These are phyloP conservation scores for Nycteola revayana DNA, from an alignment of 2,888 invertebrate genomes.

Conservation along the genomic window DNA sequence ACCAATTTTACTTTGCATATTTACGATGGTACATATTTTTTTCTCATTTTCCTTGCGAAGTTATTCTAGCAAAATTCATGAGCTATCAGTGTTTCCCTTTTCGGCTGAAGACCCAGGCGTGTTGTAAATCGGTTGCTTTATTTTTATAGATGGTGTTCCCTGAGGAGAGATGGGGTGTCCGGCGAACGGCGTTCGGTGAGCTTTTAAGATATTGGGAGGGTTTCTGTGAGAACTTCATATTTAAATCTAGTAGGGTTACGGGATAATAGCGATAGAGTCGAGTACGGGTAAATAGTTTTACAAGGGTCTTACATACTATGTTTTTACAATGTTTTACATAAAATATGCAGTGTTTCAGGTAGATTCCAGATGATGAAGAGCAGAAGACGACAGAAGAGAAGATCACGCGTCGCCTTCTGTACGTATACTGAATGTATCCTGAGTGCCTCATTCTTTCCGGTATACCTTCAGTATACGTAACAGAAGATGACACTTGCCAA, in stretches of 20 bases:
- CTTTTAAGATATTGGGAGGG: slow-evolving; percentile 70
- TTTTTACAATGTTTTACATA: no score
- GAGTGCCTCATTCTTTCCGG: slow-evolving; percentile 97
- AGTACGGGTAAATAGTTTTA: neutral
- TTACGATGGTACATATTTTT: slow-evolving; percentile 52
- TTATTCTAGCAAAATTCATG: slow-evolving; percentile 57
- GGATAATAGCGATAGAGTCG: slow-evolving; percentile 17
- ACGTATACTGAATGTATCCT: slow-evolving; percentile 99
- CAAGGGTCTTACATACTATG: no score
- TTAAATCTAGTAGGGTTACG: slow-evolving; percentile 38
- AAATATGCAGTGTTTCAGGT: slow-evolving; percentile 41
- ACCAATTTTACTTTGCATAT: slow-evolving; percentile 51
- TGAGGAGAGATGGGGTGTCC: slow-evolving; percentile 49
- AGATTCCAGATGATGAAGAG: slow-evolving; percentile 16
- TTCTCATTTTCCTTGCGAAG: slow-evolving; percentile 41
- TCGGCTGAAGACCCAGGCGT: slow-evolving; percentile 66
- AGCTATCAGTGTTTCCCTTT: slow-evolving; percentile 72
- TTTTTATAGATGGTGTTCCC: slow-evolving; percentile 76
- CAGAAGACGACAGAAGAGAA: slow-evolving; percentile 59
- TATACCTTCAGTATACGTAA: slow-evolving; percentile 99
- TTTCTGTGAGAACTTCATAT: slow-evolving; percentile 52
- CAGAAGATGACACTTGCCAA: slow-evolving; percentile 95
- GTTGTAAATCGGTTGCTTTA: slow-evolving; percentile 79
- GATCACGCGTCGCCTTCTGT: slow-evolving; percentile 92
- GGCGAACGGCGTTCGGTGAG: slow-evolving; percentile 56